Base-by-base conservation (phyloP, 2,113 vertebrate species). In the Astur gentilis region DNA sequence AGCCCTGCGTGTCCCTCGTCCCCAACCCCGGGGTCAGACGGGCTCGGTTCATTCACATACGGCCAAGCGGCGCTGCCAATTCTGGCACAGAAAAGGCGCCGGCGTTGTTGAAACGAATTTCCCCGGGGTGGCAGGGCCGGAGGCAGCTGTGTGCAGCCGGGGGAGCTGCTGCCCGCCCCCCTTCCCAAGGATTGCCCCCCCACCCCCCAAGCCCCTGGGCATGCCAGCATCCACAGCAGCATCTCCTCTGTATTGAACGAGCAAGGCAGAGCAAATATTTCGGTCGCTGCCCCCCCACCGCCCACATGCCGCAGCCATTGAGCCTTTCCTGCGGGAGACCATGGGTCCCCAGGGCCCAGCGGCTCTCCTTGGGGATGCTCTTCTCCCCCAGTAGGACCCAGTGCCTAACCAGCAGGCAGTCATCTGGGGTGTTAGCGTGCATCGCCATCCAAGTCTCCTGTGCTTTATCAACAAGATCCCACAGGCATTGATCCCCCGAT, bases 361-460 rank as follows among this genome's bases (percentile, higher is more conserved):
- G 15, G 50, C 13, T 47, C 36, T 75, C 92, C 52, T 4, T 12
- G n/a, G 62, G 50, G 90, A 64, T 9, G 34, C 25, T 71, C 45
- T 8, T 44, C 12, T 73, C 21, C 25, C 73, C 78, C 58, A 58
- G 75, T 12, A 92, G 40, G 5, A 6, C 40, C 83, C 84, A 29
- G 72, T 8, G 3, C 81, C 54, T 21, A 50, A 47, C 69, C 81
- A 77, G 84, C 0, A 38, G 29, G 75, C 38, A 45, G 34, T 2
- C 70, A 66, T 0, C 29, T 0, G 1, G 62, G 45, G 36, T 0
- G 0, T 23, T 2, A 17, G 83, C 1, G 0, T 1, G 9, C 61
- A 11, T 27, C 16, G 0, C 62, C 87, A 40, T 13, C 34, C 1
- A 0, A 11, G 11, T 5, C 70, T 29, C 89, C 61, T 0, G 21